phyloP scores from a whole-genome alignment of 2,113 vertebrate genomes.

The Coracopsis vasa region DNA sequence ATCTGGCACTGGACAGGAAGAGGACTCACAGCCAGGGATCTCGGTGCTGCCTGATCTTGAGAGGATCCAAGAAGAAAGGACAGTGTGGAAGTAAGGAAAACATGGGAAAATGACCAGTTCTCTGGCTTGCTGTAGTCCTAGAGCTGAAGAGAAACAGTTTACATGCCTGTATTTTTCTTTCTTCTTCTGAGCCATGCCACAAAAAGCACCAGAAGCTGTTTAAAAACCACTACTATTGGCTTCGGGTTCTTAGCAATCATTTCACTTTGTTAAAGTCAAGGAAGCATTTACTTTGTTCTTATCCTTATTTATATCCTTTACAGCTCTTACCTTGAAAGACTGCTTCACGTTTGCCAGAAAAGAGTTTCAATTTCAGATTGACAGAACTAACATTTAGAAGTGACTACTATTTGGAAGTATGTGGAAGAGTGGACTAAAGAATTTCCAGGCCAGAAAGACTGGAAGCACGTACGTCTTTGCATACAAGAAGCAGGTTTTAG shows the following conservation, averaged over 20 bases:
- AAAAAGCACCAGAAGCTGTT: background rate
- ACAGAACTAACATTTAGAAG: background rate
- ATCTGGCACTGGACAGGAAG: background rate
- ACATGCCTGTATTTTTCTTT: background rate
- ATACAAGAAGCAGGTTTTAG: background rate
- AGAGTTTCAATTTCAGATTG: background rate
- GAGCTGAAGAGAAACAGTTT: background rate
- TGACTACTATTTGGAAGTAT: background rate
- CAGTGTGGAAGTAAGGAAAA: background rate
- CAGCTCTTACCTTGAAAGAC: background rate
- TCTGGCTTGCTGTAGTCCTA: background rate
- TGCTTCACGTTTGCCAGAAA: background rate
- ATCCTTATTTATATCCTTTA: background rate
- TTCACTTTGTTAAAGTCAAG: background rate
- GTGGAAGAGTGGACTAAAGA: background rate
- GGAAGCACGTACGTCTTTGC: background rate
- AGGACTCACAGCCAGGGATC: background rate
- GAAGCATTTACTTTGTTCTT: background rate
- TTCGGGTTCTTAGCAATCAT: background rate
- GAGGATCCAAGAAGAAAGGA: background rate
- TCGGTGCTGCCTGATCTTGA: background rate
- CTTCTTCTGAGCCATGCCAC: background rate
- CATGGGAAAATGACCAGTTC: background rate
- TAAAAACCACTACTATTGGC: background rate
- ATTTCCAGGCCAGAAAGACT: background rate